These are phyloP conservation scores for Cololabis saira DNA, from an alignment of 2,113 vertebrate species.

Conservation along the genomic window DNA sequence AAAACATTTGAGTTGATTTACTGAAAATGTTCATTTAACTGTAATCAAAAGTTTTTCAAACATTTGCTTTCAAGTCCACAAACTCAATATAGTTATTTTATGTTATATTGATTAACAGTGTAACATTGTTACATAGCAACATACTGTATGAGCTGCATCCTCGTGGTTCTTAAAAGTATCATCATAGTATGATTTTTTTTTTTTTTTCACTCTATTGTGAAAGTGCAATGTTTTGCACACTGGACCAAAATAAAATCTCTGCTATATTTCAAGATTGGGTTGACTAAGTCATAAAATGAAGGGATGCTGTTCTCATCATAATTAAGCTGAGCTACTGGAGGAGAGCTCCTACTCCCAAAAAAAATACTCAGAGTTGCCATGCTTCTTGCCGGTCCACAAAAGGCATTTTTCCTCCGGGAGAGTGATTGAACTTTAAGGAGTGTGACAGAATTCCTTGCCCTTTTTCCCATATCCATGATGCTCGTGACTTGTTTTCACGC, in stretches of 20 bases:
- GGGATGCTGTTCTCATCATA: constrained; percentile 64
- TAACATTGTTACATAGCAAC: no score
- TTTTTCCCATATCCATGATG: constrained; percentile 66
- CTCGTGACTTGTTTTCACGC: constrained; percentile 38
- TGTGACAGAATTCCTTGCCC: constrained; percentile 62
- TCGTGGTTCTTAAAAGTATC: no score
- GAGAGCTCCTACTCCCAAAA: constrained; percentile 22
- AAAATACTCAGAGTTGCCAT: constrained; percentile 37
- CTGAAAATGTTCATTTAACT: no score
- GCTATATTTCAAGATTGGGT: background rate
- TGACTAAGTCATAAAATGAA: constrained; percentile 46
- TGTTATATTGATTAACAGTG: no score
- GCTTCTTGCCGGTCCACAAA: constrained; percentile 49
- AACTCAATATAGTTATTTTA: no score
- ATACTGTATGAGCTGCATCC: no score
- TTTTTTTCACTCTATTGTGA: background rate
- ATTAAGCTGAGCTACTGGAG: constrained; percentile 52
- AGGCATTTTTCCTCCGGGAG: constrained; percentile 43
- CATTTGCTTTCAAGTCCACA: no score
- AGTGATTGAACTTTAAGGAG: constrained; percentile 34
- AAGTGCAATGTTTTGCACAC: background rate
- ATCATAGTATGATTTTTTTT: no score
- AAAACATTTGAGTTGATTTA: no score
- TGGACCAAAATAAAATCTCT: background rate
- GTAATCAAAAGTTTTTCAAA: no score